A percentile compares a stretch with the other conserved stretches of the same genome.
phyloP scores from a whole-genome alignment of 2,888 invertebrate species.

The Drosophila neotestacea region DNA sequence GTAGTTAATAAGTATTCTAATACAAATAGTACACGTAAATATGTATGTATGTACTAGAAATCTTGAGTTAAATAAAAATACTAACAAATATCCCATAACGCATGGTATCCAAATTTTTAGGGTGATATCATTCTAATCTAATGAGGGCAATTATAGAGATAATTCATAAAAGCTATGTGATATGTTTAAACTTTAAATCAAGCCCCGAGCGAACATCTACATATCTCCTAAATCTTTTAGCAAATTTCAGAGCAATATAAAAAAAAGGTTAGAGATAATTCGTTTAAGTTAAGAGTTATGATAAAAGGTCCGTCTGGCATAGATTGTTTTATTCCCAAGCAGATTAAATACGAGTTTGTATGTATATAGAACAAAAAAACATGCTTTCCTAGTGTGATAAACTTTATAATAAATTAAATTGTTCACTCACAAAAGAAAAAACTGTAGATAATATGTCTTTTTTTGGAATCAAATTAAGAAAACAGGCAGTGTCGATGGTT shows the following conservation, averaged over 20 bases:
- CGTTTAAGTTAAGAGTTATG: background rate
- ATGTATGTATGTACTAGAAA: background rate
- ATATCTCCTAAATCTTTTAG: background rate
- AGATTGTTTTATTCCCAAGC: slow-evolving; percentile 2
- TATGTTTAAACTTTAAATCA: slow-evolving; percentile 10
- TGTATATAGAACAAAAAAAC: background rate
- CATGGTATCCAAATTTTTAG: background rate
- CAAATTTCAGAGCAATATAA: background rate
- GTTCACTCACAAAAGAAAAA: slow-evolving; percentile 46
- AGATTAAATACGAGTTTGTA: background rate
- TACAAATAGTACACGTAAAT: too few species aligned
- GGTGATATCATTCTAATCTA: slow-evolving; percentile 6
- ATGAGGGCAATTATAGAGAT: slow-evolving; percentile 10
- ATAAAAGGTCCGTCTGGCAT: slow-evolving; percentile 1
- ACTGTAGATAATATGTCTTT: slow-evolving; percentile 32
- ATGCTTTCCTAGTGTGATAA: background rate
- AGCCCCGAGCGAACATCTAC: background rate
- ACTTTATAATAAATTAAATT: slow-evolving; percentile 1
- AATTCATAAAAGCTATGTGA: background rate
- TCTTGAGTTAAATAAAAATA: background rate
- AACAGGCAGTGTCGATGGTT: slow-evolving; percentile 32
- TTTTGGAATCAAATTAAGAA: slow-evolving; percentile 22
- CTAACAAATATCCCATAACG: background rate
- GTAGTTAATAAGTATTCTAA: background rate
- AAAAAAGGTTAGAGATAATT: slow-evolving; percentile 2